These are phyloP conservation scores for Subacronicta megacephala DNA, from an alignment of 2,888 invertebrate genomes.

Conservation along the genomic window DNA sequence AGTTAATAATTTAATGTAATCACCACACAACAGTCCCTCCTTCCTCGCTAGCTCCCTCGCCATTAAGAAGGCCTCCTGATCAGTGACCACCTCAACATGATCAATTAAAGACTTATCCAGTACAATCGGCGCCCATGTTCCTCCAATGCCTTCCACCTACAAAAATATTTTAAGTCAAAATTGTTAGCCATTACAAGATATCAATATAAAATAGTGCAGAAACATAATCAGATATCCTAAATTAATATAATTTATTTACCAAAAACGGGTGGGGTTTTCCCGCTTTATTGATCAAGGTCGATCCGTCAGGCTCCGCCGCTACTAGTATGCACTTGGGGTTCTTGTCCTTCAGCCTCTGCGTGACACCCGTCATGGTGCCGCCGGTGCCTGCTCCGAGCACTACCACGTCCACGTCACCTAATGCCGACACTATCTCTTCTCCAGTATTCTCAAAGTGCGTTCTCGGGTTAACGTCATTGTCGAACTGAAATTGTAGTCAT, in stretches of 20 bases:
- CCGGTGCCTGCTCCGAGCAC: conserved; percentile 96
- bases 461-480: conserved; percentile 96
- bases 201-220: no score
- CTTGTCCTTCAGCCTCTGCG: conserved; percentile 94
- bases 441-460: conserved; percentile 98
- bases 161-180: not conserved
- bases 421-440: conserved; percentile 93
- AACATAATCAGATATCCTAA: no score
- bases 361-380: conserved; percentile 96
- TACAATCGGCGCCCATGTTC: conserved; percentile 97
- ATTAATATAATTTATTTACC: no score
- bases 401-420: conserved; percentile 94
- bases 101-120: conserved; percentile 94
- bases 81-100: conserved; percentile 94
- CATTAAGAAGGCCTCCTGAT: conserved; percentile 94
- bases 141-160: conserved; percentile 94
- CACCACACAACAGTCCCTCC: conserved; percentile 96
- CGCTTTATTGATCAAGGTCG: conserved; percentile 77
- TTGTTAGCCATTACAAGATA: not conserved
- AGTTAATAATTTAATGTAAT: conserved; percentile 10
- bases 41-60: conserved; percentile 95
- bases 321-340: conserved; percentile 93
- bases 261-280: conserved; percentile 59
- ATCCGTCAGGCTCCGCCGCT: conserved; percentile 96
- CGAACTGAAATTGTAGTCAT: conserved; percentile 90